A percentile compares a stretch with the other conserved stretches of the same genome.
phyloP scores from a whole-genome alignment of 1,140 invertebrate genomes.

The Phymastichus coffea region DNA sequence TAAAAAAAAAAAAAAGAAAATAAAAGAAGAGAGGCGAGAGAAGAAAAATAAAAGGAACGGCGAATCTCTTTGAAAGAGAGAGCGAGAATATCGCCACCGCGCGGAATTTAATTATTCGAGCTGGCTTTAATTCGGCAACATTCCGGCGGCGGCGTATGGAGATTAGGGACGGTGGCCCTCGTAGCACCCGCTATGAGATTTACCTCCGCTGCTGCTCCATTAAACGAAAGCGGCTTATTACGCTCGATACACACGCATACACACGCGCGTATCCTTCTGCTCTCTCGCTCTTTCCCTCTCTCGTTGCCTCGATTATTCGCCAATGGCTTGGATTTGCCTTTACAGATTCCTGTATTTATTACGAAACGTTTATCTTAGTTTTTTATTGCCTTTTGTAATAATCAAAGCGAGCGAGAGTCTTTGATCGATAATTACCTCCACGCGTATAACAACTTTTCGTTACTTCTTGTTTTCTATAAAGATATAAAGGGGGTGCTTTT shows the following conservation, averaged over 20 bases:
- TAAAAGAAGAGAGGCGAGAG: neutral
- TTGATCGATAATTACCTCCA: conserved; percentile 9
- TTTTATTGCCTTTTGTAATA: conserved; percentile 5
- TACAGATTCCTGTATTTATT: no score
- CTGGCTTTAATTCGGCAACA: conserved; percentile 37
- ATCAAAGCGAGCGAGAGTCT: neutral
- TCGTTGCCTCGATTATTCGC: conserved; percentile 7
- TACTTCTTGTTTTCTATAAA: no score
- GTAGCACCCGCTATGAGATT: conserved; percentile 19
- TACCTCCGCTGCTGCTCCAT: neutral
- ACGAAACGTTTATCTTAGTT: no score
- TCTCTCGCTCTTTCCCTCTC: neutral
- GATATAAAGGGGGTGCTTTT: no score
- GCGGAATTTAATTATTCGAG: conserved; percentile 33
- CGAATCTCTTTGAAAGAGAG: neutral
- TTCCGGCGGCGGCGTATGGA: conserved; percentile 35
- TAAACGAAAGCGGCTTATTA: conserved; percentile 26
- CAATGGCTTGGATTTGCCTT: conserved; percentile 17
- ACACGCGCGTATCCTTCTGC: neutral
- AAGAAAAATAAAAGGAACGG: conserved; percentile 11
- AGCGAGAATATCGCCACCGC: conserved; percentile 2
- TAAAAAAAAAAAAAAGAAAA: conserved; percentile 1
- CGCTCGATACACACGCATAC: neutral
- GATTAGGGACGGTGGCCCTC: conserved; percentile 33
- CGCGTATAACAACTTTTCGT: no score